phyloP scores from a whole-genome alignment of 2,888 invertebrate species.

The Clusia tigrina region DNA sequence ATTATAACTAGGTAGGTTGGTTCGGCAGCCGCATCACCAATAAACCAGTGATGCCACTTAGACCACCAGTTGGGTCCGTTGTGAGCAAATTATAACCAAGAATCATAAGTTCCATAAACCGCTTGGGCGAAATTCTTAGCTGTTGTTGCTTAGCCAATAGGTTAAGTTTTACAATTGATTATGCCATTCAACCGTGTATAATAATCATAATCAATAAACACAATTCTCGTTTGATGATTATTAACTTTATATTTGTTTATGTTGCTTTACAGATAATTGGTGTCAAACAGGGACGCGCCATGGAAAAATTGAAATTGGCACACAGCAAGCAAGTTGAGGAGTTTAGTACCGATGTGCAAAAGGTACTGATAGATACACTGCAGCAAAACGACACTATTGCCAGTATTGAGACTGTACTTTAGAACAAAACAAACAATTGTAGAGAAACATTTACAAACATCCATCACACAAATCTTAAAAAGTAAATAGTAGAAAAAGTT shows the following conservation, averaged over 20 bases:
- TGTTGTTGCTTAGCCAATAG: too few species aligned
- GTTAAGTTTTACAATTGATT: too few species aligned
- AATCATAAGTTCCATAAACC: too few species aligned
- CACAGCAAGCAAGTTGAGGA: constrained; percentile 94
- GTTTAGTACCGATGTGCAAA: constrained; percentile 85
- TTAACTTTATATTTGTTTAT: not conserved
- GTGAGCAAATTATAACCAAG: too few species aligned
- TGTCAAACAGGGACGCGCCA: constrained; percentile 90
- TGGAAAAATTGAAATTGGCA: constrained; percentile 87
- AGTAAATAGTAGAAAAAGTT: not conserved
- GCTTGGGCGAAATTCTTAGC: too few species aligned
- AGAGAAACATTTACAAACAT: not conserved
- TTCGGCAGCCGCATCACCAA: too few species aligned
- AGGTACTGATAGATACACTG: constrained; percentile 67
- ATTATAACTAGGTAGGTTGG: too few species aligned
- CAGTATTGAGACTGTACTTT: constrained; percentile 64
- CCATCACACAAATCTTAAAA: not conserved
- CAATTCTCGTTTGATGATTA: not conserved
- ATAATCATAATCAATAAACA: too few species aligned
- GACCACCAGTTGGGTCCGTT: too few species aligned
- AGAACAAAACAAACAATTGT: constrained; percentile 39
- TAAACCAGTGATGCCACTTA: too few species aligned
- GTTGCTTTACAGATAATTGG: constrained; percentile 70
- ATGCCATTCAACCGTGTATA: too few species aligned
- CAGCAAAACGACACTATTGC: constrained; percentile 53